A percentile compares a stretch with the other conserved stretches of the same genome.
Conservation (phyloP, 1,140 invertebrate genomes). For the Metaphire vulgaris region DNA sequence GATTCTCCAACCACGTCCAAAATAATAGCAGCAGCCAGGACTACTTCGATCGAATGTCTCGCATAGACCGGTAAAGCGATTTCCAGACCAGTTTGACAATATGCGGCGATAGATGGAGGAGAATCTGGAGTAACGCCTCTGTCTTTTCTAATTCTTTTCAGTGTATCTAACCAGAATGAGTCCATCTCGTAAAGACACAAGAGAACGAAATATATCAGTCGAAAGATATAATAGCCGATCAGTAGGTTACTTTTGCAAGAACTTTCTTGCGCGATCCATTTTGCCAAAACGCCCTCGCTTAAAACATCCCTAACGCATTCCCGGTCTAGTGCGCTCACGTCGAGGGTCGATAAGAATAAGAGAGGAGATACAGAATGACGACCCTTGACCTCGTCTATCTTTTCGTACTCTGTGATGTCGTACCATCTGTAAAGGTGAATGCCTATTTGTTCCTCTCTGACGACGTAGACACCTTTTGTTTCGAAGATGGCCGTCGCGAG, state of each 20-base stretch:
- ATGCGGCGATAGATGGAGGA: background rate
- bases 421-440: conserved; percentile 3
- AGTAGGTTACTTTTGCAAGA: background rate
- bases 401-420: conserved; percentile 23
- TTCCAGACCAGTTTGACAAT: background rate
- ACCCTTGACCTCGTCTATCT: background rate
- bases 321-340: background rate
- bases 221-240: background rate
- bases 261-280: background rate
- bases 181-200: background rate
- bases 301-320: background rate
- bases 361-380: conserved; percentile 12
- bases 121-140: background rate
- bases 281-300: background rate
- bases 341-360: background rate
- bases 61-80: background rate
- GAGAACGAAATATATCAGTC: background rate
- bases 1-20: background rate
- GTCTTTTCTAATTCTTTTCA: background rate
- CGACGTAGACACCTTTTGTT: conserved; percentile 12
- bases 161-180: background rate
- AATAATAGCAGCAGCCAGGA: background rate
- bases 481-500: conserved; percentile 19
- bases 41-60: background rate
- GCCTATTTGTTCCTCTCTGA: conserved; percentile 5